These are phyloP conservation scores for Actinemys pallida DNA, from an alignment of 2,113 vertebrate species.

Conservation along the genomic window DNA sequence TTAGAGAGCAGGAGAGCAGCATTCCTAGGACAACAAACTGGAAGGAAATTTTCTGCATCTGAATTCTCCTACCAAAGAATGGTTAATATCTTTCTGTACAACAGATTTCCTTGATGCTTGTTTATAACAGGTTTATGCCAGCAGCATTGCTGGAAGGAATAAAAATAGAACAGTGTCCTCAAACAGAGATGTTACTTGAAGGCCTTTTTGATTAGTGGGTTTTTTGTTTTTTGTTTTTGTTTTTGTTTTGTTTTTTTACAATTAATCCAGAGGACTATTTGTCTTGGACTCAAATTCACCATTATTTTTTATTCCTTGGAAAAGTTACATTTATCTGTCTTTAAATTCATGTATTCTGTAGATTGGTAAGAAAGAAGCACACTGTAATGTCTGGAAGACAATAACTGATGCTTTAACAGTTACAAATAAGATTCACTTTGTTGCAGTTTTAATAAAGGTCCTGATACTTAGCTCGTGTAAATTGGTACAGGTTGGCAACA, in stretches of 20 bases:
- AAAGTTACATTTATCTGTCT: background rate
- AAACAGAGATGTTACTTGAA: constrained; percentile 50
- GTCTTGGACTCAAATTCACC: background rate
- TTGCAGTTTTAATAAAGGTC: background rate
- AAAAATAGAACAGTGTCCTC: constrained; percentile 48
- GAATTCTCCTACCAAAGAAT: background rate
- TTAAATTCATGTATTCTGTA: constrained; percentile 1
- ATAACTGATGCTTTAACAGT: background rate
- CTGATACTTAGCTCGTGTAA: background rate
- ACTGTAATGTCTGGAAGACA: background rate
- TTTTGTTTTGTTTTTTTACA: constrained; percentile 1
- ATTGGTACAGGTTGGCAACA: background rate
- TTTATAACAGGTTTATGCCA: background rate
- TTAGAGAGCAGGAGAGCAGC: rapidly evolving
- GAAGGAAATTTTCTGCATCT: background rate
- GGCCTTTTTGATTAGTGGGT: constrained; percentile 26
- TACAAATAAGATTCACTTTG: background rate
- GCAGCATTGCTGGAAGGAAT: constrained; percentile 35
- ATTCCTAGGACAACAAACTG: background rate
- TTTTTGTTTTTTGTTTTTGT: no score
- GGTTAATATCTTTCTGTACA: background rate
- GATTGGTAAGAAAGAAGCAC: background rate
- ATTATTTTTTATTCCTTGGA: background rate
- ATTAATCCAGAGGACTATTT: background rate
- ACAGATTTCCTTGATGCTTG: constrained; percentile 14